Evolutionary conservation across 2,888 invertebrate species (phyloP).

Genomic region (Anthophora plumipes): DNA sequence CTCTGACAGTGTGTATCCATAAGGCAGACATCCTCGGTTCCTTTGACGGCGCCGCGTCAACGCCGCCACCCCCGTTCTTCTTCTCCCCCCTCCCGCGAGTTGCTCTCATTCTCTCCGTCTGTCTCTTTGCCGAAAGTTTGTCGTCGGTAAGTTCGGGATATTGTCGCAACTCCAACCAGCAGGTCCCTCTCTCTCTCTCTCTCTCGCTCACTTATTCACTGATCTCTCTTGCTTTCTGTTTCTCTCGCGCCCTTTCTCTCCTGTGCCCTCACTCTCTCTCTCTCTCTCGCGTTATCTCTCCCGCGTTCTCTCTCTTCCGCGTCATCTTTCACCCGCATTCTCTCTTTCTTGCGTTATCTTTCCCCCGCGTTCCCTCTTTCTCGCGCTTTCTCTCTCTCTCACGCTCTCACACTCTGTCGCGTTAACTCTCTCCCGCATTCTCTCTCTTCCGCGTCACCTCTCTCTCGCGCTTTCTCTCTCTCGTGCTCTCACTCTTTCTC

Average conservation of each 20-base stretch:
- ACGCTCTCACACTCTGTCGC: not conserved
- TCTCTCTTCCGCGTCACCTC: too few species aligned
- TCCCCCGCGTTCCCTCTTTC: not conserved
- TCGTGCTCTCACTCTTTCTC: conserved; percentile 13
- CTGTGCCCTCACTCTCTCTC: not conserved
- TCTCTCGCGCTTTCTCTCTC: too few species aligned
- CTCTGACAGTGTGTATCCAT: conserved; percentile 16
- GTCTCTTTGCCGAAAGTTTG: conserved; percentile 69
- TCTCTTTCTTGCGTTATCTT: conserved; percentile 3
- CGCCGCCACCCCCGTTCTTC: conserved; percentile 27
- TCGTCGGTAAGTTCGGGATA: conserved; percentile 68
- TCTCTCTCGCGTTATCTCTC: too few species aligned
- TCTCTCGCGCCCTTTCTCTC: not conserved
- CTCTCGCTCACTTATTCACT: conserved; percentile 1
- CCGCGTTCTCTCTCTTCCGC: too few species aligned
- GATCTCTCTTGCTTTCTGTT: not conserved
- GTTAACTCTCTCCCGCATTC: too few species aligned
- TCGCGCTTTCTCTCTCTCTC: not conserved
- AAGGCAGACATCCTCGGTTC: conserved; percentile 46
- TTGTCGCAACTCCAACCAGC: conserved; percentile 69
- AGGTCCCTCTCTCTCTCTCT: conserved; percentile 24
- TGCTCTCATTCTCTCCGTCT: conserved; percentile 57
- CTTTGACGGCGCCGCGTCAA: conserved; percentile 55
- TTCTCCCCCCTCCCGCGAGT: conserved; percentile 37
- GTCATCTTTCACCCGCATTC: too few species aligned